Conservation (phyloP, 2,797 vertebrate genomes). For the Sebastiscus albofasciatus region DNA sequence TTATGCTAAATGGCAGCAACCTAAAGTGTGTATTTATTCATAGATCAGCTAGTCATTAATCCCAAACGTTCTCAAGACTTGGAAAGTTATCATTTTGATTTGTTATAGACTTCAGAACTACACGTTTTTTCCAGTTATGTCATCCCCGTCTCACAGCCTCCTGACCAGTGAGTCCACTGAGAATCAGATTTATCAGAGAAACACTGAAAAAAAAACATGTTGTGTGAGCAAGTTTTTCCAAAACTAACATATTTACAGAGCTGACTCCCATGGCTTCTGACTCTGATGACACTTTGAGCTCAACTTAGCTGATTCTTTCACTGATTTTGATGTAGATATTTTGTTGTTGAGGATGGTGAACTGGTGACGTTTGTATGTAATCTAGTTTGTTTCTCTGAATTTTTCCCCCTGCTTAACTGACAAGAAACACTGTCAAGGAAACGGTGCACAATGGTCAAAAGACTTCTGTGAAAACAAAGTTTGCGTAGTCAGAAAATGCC, state of each 20-base stretch:
- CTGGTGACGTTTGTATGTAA: background rate
- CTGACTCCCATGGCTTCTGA: conserved; percentile 12
- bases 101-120: background rate
- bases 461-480: conserved; percentile 30
- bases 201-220: conserved; percentile 10
- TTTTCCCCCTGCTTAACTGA: conserved; percentile 5
- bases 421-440: conserved; percentile 30
- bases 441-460: background rate
- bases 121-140: conserved; percentile 38
- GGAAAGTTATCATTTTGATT: background rate
- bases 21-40: background rate
- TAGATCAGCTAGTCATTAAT: background rate
- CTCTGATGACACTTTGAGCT: rapidly evolving
- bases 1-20: background rate
- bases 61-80: background rate
- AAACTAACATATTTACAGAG: conserved; percentile 7
- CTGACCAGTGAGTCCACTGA: conserved; percentile 25
- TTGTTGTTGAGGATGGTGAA: background rate
- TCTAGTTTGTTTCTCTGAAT: background rate
- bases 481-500: conserved; percentile 14
- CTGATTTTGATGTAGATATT: background rate
- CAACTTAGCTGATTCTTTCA: background rate
- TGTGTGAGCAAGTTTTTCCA: conserved; percentile 36
- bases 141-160: conserved; percentile 15
- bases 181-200: conserved; percentile 9